Base-by-base conservation (phyloP, 64 coral and sea anemone species). In the Stichodactyla helianthus region DNA sequence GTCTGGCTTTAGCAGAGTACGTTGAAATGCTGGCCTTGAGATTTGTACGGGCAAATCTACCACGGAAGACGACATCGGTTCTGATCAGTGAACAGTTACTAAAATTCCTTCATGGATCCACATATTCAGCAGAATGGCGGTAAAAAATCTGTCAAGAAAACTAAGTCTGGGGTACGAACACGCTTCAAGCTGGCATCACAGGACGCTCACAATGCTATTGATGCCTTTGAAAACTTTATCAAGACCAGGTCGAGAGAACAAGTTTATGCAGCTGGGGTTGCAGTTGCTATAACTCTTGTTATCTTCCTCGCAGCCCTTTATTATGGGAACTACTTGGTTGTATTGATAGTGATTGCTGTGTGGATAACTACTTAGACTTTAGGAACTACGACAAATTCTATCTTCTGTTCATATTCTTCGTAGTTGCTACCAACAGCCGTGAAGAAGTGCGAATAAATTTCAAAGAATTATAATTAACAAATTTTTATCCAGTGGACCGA, bases 291-390 rank as follows among this genome's bases (percentile, higher is more conserved):
- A 51, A 91, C 89, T 19, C 51, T 91, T 20, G 51, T 86, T 5
- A 91, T 91, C 15, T 91, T 91, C 51, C 12, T 86, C 7, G 80
- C 85, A 61, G 85, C 89, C 7, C 55, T 91, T 12, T 91, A 82
- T 28, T 77, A 81, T 86, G 89, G 89, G 27, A 91, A 91, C 74
- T 91, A 91, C 35, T 82, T 91, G 31, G 77, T 91, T 10, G 84
- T 53, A 1, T 26, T 91, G 57, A 91, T 91, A 53, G 78, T 86
- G 23, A 82, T 91, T 27, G 89, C 89, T 8, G 84, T 91, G 10
- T 91, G 89, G 89, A 71, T 90, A 13, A 83, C 88, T 6, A 85
- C 88, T 51, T 81, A 78, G 78, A 81, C 26, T 74, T 44, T 44
- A 44, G 35, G 35, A 44, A 44, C 35, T 44, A 44, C 35, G 35